Evolutionary conservation across 2,888 invertebrate genomes (phyloP).

Genomic region (Eristalis intricaria): DNA sequence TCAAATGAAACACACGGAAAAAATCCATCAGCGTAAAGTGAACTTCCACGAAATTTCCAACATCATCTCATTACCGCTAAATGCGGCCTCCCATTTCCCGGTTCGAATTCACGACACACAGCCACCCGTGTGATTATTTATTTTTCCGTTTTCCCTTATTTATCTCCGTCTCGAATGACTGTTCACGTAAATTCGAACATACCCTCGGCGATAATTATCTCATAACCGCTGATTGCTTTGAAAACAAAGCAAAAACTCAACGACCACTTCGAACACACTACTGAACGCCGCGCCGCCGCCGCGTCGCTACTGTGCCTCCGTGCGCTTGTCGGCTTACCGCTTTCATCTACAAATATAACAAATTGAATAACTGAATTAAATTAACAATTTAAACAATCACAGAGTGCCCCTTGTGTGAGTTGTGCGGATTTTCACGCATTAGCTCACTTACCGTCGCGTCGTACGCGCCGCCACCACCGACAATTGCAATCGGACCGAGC

Average conservation of each 20-base stretch:
- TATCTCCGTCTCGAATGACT: constrained; percentile 32
- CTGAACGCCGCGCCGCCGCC: no score
- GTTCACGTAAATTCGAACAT: constrained; percentile 33
- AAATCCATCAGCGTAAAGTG: neutral
- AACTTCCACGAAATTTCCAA: neutral
- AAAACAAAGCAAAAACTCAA: constrained; percentile 12
- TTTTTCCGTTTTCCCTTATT: neutral
- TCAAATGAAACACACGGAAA: neutral
- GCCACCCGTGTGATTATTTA: constrained; percentile 10
- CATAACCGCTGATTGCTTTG: constrained; percentile 42
- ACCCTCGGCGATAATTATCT: constrained; percentile 58
- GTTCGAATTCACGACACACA: neutral
- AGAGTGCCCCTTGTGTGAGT: constrained; percentile 21
- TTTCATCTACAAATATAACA: constrained; percentile 52
- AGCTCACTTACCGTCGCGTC: constrained; percentile 6
- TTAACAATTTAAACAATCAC: constrained; percentile 59
- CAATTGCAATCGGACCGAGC: constrained; percentile 46
- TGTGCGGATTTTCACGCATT: constrained; percentile 50
- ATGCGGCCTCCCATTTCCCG: neutral
- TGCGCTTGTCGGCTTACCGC: constrained; percentile 39
- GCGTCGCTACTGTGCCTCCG: neutral
- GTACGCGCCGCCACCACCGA: constrained; percentile 2
- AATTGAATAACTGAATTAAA: constrained; percentile 68
- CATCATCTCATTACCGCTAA: neutral
- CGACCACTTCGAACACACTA: neutral